Evolutionary conservation across 2,113 vertebrate genomes (phyloP), one percentile per base, ranked within the genome.

Genomic region (Oceanodroma tethys): DNA sequence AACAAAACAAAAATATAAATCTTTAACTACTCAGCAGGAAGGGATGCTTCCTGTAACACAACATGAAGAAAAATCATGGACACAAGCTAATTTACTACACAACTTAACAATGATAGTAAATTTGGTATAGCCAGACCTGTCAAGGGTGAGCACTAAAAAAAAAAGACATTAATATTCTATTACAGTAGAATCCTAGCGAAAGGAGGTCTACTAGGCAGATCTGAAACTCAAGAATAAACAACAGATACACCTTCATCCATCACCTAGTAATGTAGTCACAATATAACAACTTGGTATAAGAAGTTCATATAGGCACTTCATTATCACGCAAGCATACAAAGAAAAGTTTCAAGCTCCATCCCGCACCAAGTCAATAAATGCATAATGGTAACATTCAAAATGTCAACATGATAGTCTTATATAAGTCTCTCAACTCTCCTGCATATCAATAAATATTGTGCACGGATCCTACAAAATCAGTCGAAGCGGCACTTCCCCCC

Each of bases 351-450:
- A 75, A 88, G 42, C 16, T 62, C 47, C n/a, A 47, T 22, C 43
- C n/a, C 6, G 2, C 32, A 79, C 2, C 11, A 68, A 47, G 40
- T 20, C 56, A 34, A 45, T 11, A 86, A 73, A 90, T 6, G 13
- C 40, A 7, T 16, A 67, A 53, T 3, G 3, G 17, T 32, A 63
- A 86, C 32, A 63, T 75, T 50, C 32, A 34, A 40, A 40, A 62
- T 8, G 8, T 47, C 36, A 80, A 17, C 15, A 40, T 0, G 0
- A 68, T 8, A 6, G 0, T 40, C 23, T 42, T 26, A 11, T 0
- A 0, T 6, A 53, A 65, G 25, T 19, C 32, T 75, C 14, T 48
- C 19, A 43, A 40, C 59, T 23, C 36, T 56, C n/a, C 29, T 63
- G 27, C 9, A 0, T 16, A 23, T 32, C 68, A 56, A 15, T 2